Evolutionary conservation across 1,140 invertebrate genomes (phyloP).

Genomic region (Pogonognathellus flavescens): DNA sequence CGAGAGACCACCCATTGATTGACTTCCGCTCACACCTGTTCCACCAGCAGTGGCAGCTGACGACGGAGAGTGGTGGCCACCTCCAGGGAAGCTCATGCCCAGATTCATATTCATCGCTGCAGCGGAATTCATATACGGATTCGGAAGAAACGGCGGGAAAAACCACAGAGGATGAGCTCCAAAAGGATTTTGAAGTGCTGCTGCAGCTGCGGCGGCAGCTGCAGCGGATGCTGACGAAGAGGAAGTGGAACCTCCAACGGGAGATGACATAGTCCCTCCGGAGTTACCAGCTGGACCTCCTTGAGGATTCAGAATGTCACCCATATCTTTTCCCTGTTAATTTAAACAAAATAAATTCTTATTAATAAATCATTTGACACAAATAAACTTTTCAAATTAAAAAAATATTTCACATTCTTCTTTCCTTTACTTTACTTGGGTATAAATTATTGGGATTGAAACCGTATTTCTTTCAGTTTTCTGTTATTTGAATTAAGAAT

Average conservation of each 20-base stretch:
- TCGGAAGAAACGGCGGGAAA: constrained; percentile 67
- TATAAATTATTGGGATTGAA: too few species aligned
- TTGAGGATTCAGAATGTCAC: constrained; percentile 39
- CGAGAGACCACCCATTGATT: constrained; percentile 11
- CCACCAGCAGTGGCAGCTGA: constrained; percentile 7
- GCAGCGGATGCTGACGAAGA: constrained; percentile 54
- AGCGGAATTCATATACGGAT: constrained; percentile 63
- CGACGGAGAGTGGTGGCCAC: constrained; percentile 11
- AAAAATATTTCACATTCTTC: background rate
- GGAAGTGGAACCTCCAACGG: background rate
- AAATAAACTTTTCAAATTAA: background rate
- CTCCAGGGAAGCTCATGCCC: constrained; percentile 28
- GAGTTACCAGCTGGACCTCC: constrained; percentile 12
- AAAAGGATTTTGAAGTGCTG: constrained; percentile 54
- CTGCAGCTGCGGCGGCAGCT: constrained; percentile 53
- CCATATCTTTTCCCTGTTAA: constrained; percentile 36
- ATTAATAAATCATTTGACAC: background rate
- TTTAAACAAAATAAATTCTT: constrained; percentile 1
- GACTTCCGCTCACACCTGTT: constrained; percentile 9
- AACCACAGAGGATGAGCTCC: constrained; percentile 66
- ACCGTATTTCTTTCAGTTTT: too few species aligned
- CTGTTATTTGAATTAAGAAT: too few species aligned
- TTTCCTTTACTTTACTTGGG: too few species aligned
- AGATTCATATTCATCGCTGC: constrained; percentile 63
- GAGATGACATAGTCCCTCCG: constrained; percentile 1